These are phyloP conservation scores for Aplidium turbinatum DNA, from an alignment of 23 tunicate species.

Conservation along the genomic window DNA sequence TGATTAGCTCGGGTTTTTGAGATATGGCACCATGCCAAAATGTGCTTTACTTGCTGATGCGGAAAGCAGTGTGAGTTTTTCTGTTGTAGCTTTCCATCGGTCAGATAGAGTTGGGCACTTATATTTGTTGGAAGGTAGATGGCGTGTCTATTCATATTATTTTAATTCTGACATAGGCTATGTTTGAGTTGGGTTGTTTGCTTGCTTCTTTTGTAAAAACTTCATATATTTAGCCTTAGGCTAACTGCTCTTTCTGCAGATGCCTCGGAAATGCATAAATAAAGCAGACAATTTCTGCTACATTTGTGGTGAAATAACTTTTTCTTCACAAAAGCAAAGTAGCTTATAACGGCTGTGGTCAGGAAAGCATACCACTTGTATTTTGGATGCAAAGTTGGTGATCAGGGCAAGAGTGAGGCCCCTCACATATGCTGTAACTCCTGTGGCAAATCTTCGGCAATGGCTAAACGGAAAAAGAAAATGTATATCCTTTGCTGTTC, in stretches of 20 bases:
- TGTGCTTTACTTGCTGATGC: neutral
- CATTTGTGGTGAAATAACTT: conserved; percentile 23
- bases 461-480: conserved; percentile 34
- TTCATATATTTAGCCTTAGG: conserved; percentile 4
- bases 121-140: too few species aligned
- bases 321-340: conserved; percentile 26
- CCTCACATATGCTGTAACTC: conserved; percentile 39
- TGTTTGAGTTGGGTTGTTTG: conserved; percentile 21
- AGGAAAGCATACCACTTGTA: conserved; percentile 25
- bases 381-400: conserved; percentile 28
- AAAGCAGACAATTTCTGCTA: conserved; percentile 12
- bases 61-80: too few species aligned
- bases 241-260: conserved; percentile 23
- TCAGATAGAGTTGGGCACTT: too few species aligned
- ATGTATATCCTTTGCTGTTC: conserved; percentile 33
- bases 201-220: neutral
- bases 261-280: conserved; percentile 30
- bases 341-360: conserved; percentile 21
- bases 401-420: conserved; percentile 31
- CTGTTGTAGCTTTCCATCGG: too few species aligned
- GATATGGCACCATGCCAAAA: conserved; percentile 19
- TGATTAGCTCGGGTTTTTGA: conserved; percentile 22
- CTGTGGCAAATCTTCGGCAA: conserved; percentile 12
- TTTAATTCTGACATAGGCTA: too few species aligned
- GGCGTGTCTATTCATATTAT: too few species aligned